Percentiles rank a stretch among this genome's conserved stretches.
phyloP scores from a whole-genome alignment of 2,113 vertebrate species.

The Sylvilagus bachmani region DNA sequence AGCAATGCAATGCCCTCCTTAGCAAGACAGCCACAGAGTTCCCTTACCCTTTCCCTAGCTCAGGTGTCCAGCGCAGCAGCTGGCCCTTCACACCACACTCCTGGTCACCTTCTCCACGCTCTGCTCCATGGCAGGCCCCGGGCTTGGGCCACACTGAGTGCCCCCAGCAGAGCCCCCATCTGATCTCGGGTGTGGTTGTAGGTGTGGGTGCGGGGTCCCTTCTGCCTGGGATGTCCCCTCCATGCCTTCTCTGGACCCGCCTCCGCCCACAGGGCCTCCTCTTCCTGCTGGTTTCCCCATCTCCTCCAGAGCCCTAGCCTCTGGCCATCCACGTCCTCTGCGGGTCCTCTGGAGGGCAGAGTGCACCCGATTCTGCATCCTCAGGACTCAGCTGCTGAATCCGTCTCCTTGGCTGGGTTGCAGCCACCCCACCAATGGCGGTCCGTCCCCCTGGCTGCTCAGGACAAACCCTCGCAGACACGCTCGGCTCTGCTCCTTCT shows the following conservation, averaged over 20 bases:
- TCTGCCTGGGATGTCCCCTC: neutral
- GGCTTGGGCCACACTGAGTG: too few species aligned
- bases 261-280: neutral
- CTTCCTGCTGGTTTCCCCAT: neutral
- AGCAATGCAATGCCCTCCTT: neutral
- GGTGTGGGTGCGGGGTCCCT: neutral
- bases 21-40: neutral
- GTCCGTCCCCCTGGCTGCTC: neutral
- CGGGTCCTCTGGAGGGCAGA: neutral
- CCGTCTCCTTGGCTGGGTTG: too few species aligned
- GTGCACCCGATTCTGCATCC: neutral
- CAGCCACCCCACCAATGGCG: neutral
- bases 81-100: neutral
- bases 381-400: neutral
- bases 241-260: neutral
- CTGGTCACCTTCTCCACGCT: too few species aligned
- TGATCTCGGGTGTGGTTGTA: neutral
- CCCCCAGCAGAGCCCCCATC: neutral
- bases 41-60: fast-evolving
- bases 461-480: neutral
- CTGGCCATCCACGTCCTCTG: neutral
- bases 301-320: neutral
- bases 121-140: too few species aligned
- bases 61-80: neutral
- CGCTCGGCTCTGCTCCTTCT: neutral